Evolutionary conservation across 1,140 invertebrate species (phyloP).

Genomic region (Armadillidium nasatum): DNA sequence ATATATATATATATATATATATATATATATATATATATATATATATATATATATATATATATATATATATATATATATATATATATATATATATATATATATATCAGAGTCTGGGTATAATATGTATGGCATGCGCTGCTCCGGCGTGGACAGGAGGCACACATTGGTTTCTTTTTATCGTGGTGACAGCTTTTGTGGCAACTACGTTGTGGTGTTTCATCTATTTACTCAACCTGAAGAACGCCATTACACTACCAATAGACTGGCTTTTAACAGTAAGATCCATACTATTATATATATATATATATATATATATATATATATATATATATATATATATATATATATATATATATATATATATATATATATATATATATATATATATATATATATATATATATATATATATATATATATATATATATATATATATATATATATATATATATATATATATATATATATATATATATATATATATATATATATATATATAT

Average conservation of each 20-base stretch:
- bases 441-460: too few species aligned
- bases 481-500: too few species aligned
- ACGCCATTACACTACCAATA: conserved; percentile 67
- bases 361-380: too few species aligned
- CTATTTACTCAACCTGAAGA: conserved; percentile 65
- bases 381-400: too few species aligned
- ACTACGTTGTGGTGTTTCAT: conserved; percentile 74
- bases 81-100: conserved; percentile 22
- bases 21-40: not conserved
- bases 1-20: conserved; percentile 28
- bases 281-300: conserved; percentile 37
- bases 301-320: not conserved
- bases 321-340: too few species aligned
- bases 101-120: conserved; percentile 71
- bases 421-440: too few species aligned
- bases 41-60: conserved; percentile 5
- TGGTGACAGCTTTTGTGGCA: conserved; percentile 70
- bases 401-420: too few species aligned
- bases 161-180: conserved; percentile 78
- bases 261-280: conserved; percentile 72
- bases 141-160: conserved; percentile 59
- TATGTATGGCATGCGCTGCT: conserved; percentile 70
- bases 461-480: too few species aligned
- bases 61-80: not conserved
- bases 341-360: too few species aligned